Evolutionary conservation across 2,113 vertebrate species (phyloP).

Genomic region (Oreocharis arfaki): DNA sequence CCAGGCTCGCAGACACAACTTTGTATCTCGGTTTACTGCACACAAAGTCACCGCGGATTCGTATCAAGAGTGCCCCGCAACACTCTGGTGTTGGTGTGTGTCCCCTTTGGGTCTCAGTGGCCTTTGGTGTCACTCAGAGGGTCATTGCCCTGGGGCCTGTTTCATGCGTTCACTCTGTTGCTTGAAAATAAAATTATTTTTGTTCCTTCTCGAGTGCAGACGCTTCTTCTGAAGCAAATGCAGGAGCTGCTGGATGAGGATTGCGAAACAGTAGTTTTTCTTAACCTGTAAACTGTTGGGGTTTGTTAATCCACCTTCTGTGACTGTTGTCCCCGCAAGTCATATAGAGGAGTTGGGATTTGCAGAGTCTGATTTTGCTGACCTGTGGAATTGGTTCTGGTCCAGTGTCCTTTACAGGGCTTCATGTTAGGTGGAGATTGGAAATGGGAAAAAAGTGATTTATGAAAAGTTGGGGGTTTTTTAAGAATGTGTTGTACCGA

Average conservation of each 20-base stretch:
- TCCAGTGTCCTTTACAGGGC: not conserved
- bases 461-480: not conserved
- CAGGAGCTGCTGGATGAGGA: not conserved
- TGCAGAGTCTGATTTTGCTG: not conserved
- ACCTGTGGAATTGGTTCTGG: not conserved
- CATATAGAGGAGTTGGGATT: constrained; percentile 7
- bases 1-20: not conserved
- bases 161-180: not conserved
- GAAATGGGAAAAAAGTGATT: not conserved
- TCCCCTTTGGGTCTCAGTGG: not conserved
- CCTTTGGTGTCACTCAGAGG: not conserved
- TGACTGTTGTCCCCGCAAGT: not conserved
- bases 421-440: not conserved
- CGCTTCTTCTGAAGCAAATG: not conserved
- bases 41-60: not conserved
- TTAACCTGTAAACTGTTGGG: not conserved
- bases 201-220: not conserved
- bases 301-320: constrained; percentile 1
- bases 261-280: not conserved
- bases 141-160: not conserved
- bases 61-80: accelerated
- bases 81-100: not conserved
- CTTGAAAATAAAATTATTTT: not conserved
- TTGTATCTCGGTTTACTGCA: not conserved
- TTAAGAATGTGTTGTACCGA: accelerated